Evolutionary conservation across 2,888 invertebrate genomes (phyloP).

Genomic region (Pachydiplax longipennis): DNA sequence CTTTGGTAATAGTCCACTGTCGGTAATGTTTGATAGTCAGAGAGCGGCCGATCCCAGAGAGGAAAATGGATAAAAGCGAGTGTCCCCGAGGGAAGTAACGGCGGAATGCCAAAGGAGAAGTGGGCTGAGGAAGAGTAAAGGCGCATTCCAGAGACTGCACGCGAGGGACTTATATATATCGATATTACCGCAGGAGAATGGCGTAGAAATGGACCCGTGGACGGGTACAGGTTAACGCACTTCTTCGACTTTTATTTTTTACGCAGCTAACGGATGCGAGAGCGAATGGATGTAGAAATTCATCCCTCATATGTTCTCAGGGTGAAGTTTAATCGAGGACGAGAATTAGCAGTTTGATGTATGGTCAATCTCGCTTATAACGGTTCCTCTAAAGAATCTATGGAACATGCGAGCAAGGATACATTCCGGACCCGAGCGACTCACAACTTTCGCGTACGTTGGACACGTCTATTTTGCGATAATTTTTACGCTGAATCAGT

Average conservation of each 20-base stretch:
- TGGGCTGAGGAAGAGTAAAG: background rate
- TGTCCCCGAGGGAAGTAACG: background rate
- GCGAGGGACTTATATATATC: background rate
- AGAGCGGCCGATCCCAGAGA: background rate
- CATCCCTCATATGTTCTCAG: no score
- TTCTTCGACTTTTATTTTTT: background rate
- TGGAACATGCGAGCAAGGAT: no score
- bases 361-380: no score
- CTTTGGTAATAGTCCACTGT: background rate
- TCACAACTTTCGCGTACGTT: no score
- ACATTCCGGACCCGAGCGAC: no score
- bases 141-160: background rate
- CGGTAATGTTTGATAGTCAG: background rate
- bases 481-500: no score
- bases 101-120: background rate
- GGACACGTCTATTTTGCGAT: no score
- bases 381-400: no score
- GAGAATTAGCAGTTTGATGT: no score
- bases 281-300: background rate
- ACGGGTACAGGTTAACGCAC: background rate
- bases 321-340: no score
- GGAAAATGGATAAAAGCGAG: background rate
- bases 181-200: background rate
- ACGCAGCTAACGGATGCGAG: background rate
- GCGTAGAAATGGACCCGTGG: background rate